Base-by-base conservation (phyloP, 2,797 vertebrate species). In the Ataeniobius toweri region DNA sequence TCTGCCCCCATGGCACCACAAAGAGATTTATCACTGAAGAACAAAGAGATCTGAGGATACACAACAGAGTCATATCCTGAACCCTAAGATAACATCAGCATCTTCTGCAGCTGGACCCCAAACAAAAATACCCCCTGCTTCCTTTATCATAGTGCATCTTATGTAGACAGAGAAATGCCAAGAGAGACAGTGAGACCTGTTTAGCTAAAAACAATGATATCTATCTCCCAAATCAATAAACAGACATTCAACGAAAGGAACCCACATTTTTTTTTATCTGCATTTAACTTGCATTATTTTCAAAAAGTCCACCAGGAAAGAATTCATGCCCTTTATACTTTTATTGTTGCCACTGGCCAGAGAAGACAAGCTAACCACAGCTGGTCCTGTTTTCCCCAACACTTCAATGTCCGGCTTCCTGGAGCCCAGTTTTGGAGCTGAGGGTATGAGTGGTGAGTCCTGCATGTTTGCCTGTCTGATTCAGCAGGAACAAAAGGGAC, bases 361-460 rank as follows among this genome's bases (percentile, higher is more conserved):
- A 91, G 89, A 87, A 89, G 93, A 92, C 93, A 93, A 80, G 93
- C 88, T 85, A 91, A 89, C 88, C 83, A 85, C 91, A 92, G 92
- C 90, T 91, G 89, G 83, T 83, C 89, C 89, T 91, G 91, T 93
- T 93, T 88, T 89, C 77, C 87, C 89, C 90, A 91, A 36, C 93
- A 93, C 89, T 90, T 88, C 82, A 92, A 82, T 86, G 89, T 89
- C 90, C 87, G 78, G 80, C 91, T 92, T 91, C 90, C 92, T 93
- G 93, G 91, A 91, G 78, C 84, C 75, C 46, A 22, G 80, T 82
- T 89, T 88, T 85, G 91, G 92, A 91, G 90, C 81, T 92, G 88
- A 93, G 91, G 92, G 93, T 82, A 87, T 89, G 76, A 90, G 89
- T 53, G 91, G 91, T 85, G 93, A 92, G 80, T 74, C 80, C 73